A percentile compares a stretch with the other conserved stretches of the same genome.
Conservation (phyloP, 2,888 invertebrate species). For the Thymelicus sylvestris region DNA sequence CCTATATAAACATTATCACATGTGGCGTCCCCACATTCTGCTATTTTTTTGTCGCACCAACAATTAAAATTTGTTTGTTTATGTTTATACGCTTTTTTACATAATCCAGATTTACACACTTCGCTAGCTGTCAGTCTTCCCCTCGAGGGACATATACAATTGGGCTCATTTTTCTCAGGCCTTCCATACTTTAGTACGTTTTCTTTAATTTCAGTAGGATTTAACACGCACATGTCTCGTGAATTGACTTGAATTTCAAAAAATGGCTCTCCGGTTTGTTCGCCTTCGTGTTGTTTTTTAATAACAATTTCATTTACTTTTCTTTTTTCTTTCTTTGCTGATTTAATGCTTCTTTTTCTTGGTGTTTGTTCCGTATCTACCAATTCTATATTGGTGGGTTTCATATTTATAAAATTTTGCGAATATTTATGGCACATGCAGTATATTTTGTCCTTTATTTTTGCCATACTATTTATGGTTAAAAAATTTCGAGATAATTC, state of each 20-base stretch:
- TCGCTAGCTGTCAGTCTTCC: constrained; percentile 36
- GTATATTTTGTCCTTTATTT: constrained; percentile 19
- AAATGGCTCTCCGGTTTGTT: constrained; percentile 46
- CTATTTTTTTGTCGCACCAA: constrained; percentile 44
- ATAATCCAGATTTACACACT: constrained; percentile 46
- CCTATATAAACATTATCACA: constrained; percentile 41
- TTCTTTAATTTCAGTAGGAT: constrained; percentile 50
- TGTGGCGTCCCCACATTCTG: constrained; percentile 50
- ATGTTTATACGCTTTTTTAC: constrained; percentile 46
- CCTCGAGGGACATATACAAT: constrained; percentile 51
- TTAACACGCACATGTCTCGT: constrained; percentile 49
- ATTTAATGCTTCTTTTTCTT: not conserved
- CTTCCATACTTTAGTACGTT: constrained; percentile 47
- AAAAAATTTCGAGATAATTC: not conserved
- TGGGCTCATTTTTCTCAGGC: constrained; percentile 38
- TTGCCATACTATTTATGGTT: constrained; percentile 1
- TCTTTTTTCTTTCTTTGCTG: not conserved
- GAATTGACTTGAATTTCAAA: constrained; percentile 55
- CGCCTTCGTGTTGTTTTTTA: constrained; percentile 34
- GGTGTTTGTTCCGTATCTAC: not conserved
- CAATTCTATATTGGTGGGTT: not conserved
- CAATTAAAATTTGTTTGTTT: constrained; percentile 49
- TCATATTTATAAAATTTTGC: constrained; percentile 19
- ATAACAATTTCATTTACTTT: not conserved
- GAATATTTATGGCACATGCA: constrained; percentile 20